Evolutionary conservation across 64 coral and sea anemone species (phyloP), one percentile per base, ranked within the genome.

Genomic region (Platygyra sinensis): DNA sequence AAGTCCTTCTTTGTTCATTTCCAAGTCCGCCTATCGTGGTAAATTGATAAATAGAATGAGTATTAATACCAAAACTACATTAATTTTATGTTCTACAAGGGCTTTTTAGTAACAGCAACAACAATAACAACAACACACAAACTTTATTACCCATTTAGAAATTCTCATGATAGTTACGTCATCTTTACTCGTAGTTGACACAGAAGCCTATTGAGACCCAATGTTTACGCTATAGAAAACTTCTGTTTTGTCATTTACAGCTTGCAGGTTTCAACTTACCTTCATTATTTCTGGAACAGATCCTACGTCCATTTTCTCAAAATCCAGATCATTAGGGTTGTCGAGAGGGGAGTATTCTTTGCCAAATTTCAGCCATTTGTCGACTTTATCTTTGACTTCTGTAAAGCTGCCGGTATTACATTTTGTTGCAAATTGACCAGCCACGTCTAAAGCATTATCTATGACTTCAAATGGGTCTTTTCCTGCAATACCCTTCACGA

Each of bases 251-350:
- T 39, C 3, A 46, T 46, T 46, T 46, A 46, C 42, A 46, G 4
- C 42, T 46, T 46, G 42, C 42, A 46, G 42, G 42, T 46, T 46
- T 46, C 42, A 46, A 46, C 3, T 11, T 24, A 78, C 69, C 69
- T 72, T 25, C 69, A 72, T 72, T 30, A 72, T 30, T 72, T 72
- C 69, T 30, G 69, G 69, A 72, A 72, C 25, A 14, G 69, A 72
- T 29, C 6, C 29, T 29, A 72, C 25, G 25, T 72, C 69, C 12
- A 72, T 29, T 30, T 29, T 28, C 9, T 72, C 69, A 28, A 72
- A 72, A 29, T 72, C 69, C n/a, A 72, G 69, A 72, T 72, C 69
- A 30, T 29, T 72, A 2, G 69, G 28, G 28, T 72, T 25, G n/a
- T 72, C 29, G 8, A 72, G 28, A 72, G 69, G 25, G 13, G 27